A percentile compares a stretch with the other conserved stretches of the same genome.
These are phyloP conservation scores for Corythoichthys intestinalis DNA, from an alignment of 2,113 vertebrate genomes.

Conservation along the genomic window DNA sequence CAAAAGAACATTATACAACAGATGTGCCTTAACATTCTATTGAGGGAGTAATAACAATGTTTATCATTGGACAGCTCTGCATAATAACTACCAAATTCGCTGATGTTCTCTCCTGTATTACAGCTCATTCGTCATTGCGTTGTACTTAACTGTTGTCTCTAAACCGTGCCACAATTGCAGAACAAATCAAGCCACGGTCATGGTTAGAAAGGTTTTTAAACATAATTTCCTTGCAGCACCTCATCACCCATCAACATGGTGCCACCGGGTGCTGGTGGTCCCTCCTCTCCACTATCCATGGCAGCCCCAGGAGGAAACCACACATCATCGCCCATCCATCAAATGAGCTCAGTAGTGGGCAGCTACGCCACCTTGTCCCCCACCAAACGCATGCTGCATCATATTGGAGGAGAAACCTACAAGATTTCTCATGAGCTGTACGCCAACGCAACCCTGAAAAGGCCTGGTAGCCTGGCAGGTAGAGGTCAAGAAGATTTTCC, in stretches of 20 bases:
- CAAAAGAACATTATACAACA: background rate
- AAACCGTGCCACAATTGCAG: background rate
- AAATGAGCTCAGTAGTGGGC: constrained; percentile 88
- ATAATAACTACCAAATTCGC: background rate
- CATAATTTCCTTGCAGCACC: constrained; percentile 69
- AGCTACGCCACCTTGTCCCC: constrained; percentile 95
- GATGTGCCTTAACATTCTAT: background rate
- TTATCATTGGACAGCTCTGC: background rate
- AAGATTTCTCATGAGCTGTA: constrained; percentile 95
- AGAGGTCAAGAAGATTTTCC: constrained; percentile 52
- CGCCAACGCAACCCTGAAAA: constrained; percentile 91
- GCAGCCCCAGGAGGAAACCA: constrained; percentile 68
- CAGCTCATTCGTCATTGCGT: background rate
- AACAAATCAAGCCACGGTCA: background rate
- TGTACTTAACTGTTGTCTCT: background rate
- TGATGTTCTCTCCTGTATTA: background rate
- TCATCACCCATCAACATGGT: constrained; percentile 95
- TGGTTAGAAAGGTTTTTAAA: background rate
- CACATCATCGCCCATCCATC: constrained; percentile 85
- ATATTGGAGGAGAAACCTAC: constrained; percentile 80
- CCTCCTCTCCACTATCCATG: constrained; percentile 72
- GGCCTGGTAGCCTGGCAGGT: constrained; percentile 97
- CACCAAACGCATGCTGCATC: constrained; percentile 90
- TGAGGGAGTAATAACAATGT: background rate
- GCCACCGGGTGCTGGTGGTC: constrained; percentile 74